Base-by-base conservation (phyloP, 2,888 invertebrate genomes). In the Drosophila colorata region DNA sequence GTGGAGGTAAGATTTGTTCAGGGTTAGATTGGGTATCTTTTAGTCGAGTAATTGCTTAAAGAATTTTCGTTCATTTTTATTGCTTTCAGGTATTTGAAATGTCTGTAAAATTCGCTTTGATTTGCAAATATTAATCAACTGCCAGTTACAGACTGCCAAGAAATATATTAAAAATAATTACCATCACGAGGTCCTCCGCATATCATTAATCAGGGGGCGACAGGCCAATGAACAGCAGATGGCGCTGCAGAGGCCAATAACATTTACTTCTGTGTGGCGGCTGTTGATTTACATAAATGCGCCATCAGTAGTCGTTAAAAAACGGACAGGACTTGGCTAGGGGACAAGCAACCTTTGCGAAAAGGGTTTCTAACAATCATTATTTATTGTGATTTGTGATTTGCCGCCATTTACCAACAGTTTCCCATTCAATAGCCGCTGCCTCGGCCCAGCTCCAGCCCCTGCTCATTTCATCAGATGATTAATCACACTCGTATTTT, bases 371-470 rank as follows among this genome's bases (percentile, higher is more conserved):
- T 28, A 14, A 25, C 80, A 69, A 78, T 78, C 88, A 71, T 83
- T 83, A 78, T 74, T 88, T 88, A 83, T 88, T 87, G 88, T 83
- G 88, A 84, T 81, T 82, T 85, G 75, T 85, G 82, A 87, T 88
- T 84, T 88, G 87, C 86, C 66, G 78, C 74, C 74, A 71, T 74
- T 83, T 83, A 79, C 78, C 63, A 63, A 13, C 52, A 46, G n/a
- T 49, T 35, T 18, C 18, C 37, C 43, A 14, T 55, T 16, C 33
- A 13, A 31, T 56, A 7, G 38, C 33, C 11, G n/a, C 5, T n/a
- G n/a, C n/a, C n/a, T n/a, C n/a, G n/a, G n/a, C n/a, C n/a, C 16
- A 14, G 28, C 2, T 11, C 9, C 14, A 9, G 2, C 18, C 28
- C 28, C 23, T 38, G 46, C 48, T 53, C 58, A 57, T 60, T 69